These are phyloP conservation scores for Camponotus floridanus DNA, from an alignment of 1,140 invertebrate species.

Conservation along the genomic window DNA sequence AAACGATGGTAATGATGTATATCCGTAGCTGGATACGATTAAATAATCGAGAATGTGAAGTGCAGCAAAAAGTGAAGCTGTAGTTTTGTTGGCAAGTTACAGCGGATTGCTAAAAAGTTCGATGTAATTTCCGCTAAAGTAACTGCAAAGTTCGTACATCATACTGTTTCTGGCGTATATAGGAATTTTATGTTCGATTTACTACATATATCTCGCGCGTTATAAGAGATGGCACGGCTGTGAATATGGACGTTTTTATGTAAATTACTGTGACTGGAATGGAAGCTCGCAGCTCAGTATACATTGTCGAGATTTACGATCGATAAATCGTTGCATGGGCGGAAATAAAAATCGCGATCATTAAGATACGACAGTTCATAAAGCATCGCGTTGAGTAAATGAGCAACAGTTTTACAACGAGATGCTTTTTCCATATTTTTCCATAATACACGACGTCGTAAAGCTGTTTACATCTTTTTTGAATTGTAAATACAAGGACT, in stretches of 20 bases:
- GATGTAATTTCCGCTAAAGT: conserved; percentile 39
- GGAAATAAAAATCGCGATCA: conserved; percentile 26
- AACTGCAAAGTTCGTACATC: conserved; percentile 29
- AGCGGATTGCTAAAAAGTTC: conserved; percentile 21
- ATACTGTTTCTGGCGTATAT: conserved; percentile 18
- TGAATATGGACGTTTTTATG: background rate
- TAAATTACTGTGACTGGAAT: conserved; percentile 8
- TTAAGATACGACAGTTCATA: conserved; percentile 23
- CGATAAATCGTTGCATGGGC: background rate
- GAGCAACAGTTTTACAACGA: background rate
- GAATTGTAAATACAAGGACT: background rate
- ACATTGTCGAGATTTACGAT: background rate
- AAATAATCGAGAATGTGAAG: conserved; percentile 40
- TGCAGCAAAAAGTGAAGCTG: conserved; percentile 26
- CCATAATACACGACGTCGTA: background rate
- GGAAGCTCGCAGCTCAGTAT: background rate
- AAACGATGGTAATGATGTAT: conserved; percentile 45
- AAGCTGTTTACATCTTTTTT: background rate
- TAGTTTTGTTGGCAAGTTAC: conserved; percentile 36
- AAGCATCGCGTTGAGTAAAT: background rate
- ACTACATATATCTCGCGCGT: background rate
- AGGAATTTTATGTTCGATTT: conserved; percentile 46
- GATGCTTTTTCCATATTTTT: conserved; percentile 11
- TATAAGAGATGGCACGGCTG: background rate
- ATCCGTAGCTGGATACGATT: conserved; percentile 29